Conservation (phyloP, 2,113 vertebrate genomes). For the Hipposideros armiger region DNA sequence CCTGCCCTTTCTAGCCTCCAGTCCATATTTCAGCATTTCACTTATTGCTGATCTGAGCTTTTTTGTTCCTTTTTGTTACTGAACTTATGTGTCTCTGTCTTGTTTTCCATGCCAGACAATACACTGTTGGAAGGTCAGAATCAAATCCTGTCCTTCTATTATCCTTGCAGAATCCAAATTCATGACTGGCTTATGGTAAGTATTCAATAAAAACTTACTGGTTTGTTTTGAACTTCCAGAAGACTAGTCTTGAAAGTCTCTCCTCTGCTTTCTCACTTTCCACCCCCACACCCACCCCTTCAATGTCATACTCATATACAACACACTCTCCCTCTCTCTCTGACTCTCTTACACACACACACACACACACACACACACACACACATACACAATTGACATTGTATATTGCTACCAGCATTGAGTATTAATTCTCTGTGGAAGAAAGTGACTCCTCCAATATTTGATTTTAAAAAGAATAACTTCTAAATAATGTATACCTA, state of each 20-base stretch:
- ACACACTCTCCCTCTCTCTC: background rate
- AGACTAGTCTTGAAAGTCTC: background rate
- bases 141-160: background rate
- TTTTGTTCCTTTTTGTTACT: background rate
- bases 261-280: background rate
- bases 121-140: background rate
- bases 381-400: background rate
- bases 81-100: background rate
- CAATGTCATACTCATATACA: background rate
- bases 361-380: background rate
- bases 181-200: constrained; percentile 45
- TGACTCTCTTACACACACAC: no score
- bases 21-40: background rate
- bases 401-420: background rate
- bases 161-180: constrained; percentile 34
- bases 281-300: background rate
- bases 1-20: background rate
- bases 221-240: constrained; percentile 26
- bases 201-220: constrained; percentile 26
- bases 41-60: background rate
- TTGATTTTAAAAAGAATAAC: background rate
- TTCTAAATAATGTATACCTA: background rate
- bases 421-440: background rate
- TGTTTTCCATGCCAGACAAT: background rate
- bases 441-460: background rate